Conservation (phyloP, 1,140 invertebrate species). For the Pogonognathellus flavescens region DNA sequence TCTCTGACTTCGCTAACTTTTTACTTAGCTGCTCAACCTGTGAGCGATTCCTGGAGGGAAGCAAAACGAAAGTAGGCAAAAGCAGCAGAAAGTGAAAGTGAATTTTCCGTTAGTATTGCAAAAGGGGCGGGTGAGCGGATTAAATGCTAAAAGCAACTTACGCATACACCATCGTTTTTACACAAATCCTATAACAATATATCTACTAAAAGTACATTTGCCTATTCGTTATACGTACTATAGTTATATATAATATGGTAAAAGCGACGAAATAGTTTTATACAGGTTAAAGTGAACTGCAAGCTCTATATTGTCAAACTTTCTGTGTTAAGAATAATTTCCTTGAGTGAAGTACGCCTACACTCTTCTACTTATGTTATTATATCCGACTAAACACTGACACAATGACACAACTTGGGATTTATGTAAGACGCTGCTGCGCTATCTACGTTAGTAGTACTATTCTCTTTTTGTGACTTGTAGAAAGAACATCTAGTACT, state of each 20-base stretch:
- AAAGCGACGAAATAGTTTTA: too few relatives aligned
- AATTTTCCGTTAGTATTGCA: slow-evolving; percentile 17
- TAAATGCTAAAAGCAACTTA: slow-evolving; percentile 34
- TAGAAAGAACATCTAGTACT: too few relatives aligned
- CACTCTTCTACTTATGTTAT: too few relatives aligned
- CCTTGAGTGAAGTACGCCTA: too few relatives aligned
- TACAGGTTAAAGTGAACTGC: too few relatives aligned
- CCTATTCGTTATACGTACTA: not conserved
- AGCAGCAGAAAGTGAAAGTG: slow-evolving; percentile 41
- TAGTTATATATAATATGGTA: too few relatives aligned
- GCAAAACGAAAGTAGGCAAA: slow-evolving; percentile 8
- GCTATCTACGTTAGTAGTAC: too few relatives aligned
- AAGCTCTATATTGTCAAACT: not conserved
- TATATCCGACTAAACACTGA: too few relatives aligned
- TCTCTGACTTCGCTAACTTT: slow-evolving; percentile 33
- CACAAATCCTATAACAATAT: not conserved
- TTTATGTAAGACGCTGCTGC: too few relatives aligned
- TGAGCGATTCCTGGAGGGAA: slow-evolving; percentile 18
- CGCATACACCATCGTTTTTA: not conserved
- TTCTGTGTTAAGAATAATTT: not conserved
- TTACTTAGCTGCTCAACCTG: slow-evolving; percentile 18
- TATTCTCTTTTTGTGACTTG: too few relatives aligned
- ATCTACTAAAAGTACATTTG: not conserved
- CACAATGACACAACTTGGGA: too few relatives aligned
- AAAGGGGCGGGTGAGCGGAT: slow-evolving; percentile 29